phyloP scores from a whole-genome alignment of 1,140 invertebrate species.

The Papilio xuthus region DNA sequence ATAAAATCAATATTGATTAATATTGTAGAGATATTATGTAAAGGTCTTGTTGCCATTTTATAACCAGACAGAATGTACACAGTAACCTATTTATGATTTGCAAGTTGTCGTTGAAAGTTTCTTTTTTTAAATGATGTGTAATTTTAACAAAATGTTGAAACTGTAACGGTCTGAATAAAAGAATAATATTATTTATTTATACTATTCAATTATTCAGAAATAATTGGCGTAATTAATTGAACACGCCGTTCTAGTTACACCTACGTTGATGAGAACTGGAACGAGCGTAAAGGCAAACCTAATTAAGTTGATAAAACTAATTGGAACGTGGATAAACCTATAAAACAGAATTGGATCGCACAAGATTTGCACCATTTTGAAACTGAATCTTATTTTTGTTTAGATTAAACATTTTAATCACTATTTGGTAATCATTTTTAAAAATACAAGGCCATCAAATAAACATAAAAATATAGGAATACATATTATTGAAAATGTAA shows the following conservation, averaged over 20 bases:
- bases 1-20: background rate
- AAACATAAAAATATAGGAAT: background rate
- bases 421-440: background rate
- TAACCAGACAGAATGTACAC: background rate
- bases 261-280: constrained; percentile 11
- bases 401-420: background rate
- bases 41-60: background rate
- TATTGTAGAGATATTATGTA: background rate
- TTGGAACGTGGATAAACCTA: constrained; percentile 14
- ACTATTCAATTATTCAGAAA: background rate
- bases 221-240: constrained; percentile 1
- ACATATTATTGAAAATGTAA: background rate
- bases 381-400: background rate
- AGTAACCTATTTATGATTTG: background rate
- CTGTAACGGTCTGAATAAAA: too few relatives aligned
- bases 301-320: constrained; percentile 17
- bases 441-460: background rate
- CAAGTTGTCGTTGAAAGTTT: background rate
- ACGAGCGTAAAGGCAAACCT: constrained; percentile 16
- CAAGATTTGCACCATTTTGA: background rate
- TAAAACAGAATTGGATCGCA: background rate
- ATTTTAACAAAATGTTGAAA: background rate
- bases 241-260: constrained; percentile 5
- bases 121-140: background rate
- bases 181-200: too few relatives aligned